A percentile compares a stretch with the other conserved stretches of the same genome.
Conservation (phyloP, 2,113 vertebrate genomes). For the Sinocyclocheilus rhinocerous region DNA sequence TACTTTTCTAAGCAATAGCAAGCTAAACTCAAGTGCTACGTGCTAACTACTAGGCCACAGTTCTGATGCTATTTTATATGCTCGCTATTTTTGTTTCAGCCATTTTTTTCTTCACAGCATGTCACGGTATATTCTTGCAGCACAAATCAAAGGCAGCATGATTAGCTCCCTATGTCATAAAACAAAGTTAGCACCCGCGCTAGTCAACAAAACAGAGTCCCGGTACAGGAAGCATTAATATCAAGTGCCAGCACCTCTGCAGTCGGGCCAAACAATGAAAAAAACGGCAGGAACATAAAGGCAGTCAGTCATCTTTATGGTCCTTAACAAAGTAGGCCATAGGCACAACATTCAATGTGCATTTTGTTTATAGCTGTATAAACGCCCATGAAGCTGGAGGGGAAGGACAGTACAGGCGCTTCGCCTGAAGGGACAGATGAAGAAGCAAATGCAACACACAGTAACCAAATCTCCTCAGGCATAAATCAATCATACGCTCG, state of each 20-base stretch:
- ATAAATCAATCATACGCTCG: conserved; percentile 3
- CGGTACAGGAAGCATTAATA: conserved; percentile 2
- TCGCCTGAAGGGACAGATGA: conserved; percentile 13
- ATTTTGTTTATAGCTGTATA: conserved; percentile 39
- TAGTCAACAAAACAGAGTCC: conserved; percentile 22
- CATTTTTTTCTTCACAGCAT: background rate
- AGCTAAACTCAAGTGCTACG: background rate
- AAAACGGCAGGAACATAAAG: background rate
- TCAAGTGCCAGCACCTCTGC: background rate
- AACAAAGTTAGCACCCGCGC: conserved; percentile 6
- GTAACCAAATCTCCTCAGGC: background rate
- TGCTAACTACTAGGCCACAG: background rate
- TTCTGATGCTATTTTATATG: background rate
- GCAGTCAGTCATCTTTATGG: conserved; percentile 40
- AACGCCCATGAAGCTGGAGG: conserved; percentile 23
- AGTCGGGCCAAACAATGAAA: conserved; percentile 8
- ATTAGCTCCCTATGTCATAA: conserved; percentile 29
- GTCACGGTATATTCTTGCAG: background rate
- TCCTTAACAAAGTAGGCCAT: conserved; percentile 35
- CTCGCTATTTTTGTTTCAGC: background rate
- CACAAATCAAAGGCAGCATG: conserved; percentile 7
- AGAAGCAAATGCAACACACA: conserved; percentile 17
- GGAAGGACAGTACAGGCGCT: conserved; percentile 19
- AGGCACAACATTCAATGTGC: conserved; percentile 17
- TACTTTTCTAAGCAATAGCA: background rate